phyloP scores from a whole-genome alignment of 2,113 vertebrate species.

The Polypterus bichir region DNA sequence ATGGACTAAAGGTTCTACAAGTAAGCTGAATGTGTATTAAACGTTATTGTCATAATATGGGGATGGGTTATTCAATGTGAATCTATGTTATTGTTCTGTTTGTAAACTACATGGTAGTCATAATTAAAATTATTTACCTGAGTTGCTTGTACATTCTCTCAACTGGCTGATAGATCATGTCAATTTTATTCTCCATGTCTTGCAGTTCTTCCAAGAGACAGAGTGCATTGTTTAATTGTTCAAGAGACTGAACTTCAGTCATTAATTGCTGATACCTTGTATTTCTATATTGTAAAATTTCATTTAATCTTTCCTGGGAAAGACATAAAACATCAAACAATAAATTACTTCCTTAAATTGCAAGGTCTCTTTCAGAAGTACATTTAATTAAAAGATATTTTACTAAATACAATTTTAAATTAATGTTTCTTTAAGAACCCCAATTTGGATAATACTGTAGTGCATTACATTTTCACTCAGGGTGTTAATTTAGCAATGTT shows the following conservation, averaged over 20 bases:
- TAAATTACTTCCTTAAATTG: no score
- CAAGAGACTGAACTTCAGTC: constrained; percentile 13
- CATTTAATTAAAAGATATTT: no score
- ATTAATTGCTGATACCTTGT: constrained; percentile 12
- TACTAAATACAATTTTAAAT: no score
- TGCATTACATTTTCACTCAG: no score
- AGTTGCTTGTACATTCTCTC: constrained; percentile 17
- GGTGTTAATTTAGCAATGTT: no score
- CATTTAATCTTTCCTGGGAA: constrained; percentile 10
- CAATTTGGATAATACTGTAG: no score
- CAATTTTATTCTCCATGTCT: constrained; percentile 21
- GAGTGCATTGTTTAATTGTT: constrained; percentile 16
- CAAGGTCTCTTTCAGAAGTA: no score
- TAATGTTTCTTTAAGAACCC: no score
- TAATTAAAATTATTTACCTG: constrained; percentile 9
- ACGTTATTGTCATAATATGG: no score
- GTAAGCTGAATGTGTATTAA: no score
- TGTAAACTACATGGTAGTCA: not conserved
- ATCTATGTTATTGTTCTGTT: not conserved
- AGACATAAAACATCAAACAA: not conserved
- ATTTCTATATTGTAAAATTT: constrained; percentile 8
- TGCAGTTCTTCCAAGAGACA: constrained; percentile 16
- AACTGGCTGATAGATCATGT: constrained; percentile 18
- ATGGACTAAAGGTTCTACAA: no score
- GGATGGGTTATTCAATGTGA: not conserved